Evolutionary conservation across 2,888 invertebrate genomes (phyloP), one percentile per base, ranked within the genome.

Genomic region (Pollenia labialis): DNA sequence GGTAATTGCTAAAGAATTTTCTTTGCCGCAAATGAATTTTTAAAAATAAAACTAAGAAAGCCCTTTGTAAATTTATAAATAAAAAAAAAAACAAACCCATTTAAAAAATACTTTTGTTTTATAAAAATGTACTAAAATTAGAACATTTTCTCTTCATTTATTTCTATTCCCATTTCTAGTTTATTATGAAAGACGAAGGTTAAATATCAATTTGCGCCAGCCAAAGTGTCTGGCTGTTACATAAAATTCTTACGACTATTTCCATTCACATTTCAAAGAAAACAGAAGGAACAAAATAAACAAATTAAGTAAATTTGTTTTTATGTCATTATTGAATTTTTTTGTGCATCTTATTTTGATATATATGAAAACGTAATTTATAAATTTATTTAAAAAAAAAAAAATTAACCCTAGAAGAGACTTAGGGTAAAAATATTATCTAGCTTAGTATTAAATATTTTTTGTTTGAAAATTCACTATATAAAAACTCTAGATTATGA

Each of bases 161-260:
- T n/a, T 48, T 79, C n/a, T 16, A 40, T 69, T 60, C 42, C 52
- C 14, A 18, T 44, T 32, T 71, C 32, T 71, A 71, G 44, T 80
- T 50, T 42, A 74, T 74, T 75, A 75, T 68, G 16, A 58, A 52
- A 75, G 66, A 66, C 18, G 58, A 81, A 81, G 75, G 75, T 75
- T 75, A 56, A 71, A 83, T 32, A 32, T 32, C 62, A 77, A 76
- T 50, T 76, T 69, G 79, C 32, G 32, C 68, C 81, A 77, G 82
- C 77, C 79, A 85, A 42, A 68, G 48, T 66, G 80, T 83, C 82
- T 86, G 64, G 18, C 44, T 75, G 54, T 83, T 80, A 83, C 64
- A 80, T 82, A 86, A 86, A 76, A 48, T 64, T 32, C 40, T 68
- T 42, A 40, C 18, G 18, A 50, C 44, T 18, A 14, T 66, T 48